phyloP scores from a whole-genome alignment of 2,888 invertebrate genomes.

The Aphodius granarius region DNA sequence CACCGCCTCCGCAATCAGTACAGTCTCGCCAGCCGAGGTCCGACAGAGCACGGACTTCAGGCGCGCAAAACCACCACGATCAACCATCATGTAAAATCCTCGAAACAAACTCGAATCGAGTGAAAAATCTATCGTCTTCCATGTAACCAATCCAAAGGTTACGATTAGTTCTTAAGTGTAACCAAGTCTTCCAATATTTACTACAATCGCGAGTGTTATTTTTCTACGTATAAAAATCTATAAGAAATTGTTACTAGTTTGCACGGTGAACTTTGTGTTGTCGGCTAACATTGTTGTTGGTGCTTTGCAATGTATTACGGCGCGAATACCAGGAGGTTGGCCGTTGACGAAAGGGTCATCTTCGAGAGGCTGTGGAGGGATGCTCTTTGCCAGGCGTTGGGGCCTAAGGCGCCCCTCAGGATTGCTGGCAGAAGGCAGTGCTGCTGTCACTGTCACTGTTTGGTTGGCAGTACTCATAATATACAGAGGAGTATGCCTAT shows the following conservation, averaged over 20 bases:
- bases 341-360: conserved; percentile 64
- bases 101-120: conserved; percentile 5
- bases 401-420: conserved; percentile 36
- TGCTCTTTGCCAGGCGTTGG: conserved; percentile 51
- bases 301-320: conserved; percentile 48
- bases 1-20: not conserved
- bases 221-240: not conserved
- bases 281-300: not conserved
- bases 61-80: not conserved
- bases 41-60: not conserved
- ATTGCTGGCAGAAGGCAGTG: conserved; percentile 46
- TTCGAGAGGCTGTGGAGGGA: conserved; percentile 76
- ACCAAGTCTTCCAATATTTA: conserved; percentile 21
- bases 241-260: not conserved
- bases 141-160: conserved; percentile 8
- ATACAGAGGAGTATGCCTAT: conserved; percentile 16
- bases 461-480: conserved; percentile 40
- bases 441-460: conserved; percentile 56
- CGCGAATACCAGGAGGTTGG: conserved; percentile 45
- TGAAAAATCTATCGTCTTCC: conserved; percentile 33
- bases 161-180: conserved; percentile 24
- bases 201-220: conserved; percentile 5
- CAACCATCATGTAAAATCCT: conserved; percentile 12
- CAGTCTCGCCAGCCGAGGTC: not conserved
- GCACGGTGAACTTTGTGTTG: not conserved